Conservation (phyloP, 2,113 vertebrate genomes). For the Gallinago jamesoni region DNA sequence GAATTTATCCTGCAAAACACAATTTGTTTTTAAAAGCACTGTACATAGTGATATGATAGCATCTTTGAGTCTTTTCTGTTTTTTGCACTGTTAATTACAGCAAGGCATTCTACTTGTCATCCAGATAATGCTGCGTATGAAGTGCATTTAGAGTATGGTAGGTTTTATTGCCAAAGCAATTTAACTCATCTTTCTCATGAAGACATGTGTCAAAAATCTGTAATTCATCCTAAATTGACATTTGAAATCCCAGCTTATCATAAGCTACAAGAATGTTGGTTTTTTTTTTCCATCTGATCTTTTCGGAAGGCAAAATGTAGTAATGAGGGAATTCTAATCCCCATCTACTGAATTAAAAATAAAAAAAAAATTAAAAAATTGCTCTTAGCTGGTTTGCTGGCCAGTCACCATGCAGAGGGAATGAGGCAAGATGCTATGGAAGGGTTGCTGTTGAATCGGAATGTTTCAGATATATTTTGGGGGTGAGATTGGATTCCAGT, state of each 20-base stretch:
- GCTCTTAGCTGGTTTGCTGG: neutral
- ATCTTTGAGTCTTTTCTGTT: neutral
- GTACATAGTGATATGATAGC: accelerated
- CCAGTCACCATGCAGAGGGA: neutral
- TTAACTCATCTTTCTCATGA: neutral
- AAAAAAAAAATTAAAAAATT: neutral
- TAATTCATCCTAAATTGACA: neutral
- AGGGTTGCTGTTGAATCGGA: neutral
- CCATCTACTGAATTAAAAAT: neutral
- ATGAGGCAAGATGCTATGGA: neutral
- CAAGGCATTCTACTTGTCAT: neutral
- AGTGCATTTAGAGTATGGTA: accelerated
- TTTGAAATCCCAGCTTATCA: neutral
- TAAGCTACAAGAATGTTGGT: neutral
- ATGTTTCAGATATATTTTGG: neutral
- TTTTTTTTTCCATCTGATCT: too few relatives aligned
- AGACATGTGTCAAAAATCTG: neutral
- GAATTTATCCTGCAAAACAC: neutral
- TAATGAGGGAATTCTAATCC: neutral
- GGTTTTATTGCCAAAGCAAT: neutral
- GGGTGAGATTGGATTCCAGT: neutral
- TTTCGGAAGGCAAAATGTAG: neutral
- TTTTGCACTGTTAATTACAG: neutral
- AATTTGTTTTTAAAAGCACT: neutral
- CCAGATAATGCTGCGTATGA: neutral